Evolutionary conservation across 2,888 invertebrate genomes (phyloP), one percentile per base, ranked within the genome.

Genomic region (Diabrotica balteata): DNA sequence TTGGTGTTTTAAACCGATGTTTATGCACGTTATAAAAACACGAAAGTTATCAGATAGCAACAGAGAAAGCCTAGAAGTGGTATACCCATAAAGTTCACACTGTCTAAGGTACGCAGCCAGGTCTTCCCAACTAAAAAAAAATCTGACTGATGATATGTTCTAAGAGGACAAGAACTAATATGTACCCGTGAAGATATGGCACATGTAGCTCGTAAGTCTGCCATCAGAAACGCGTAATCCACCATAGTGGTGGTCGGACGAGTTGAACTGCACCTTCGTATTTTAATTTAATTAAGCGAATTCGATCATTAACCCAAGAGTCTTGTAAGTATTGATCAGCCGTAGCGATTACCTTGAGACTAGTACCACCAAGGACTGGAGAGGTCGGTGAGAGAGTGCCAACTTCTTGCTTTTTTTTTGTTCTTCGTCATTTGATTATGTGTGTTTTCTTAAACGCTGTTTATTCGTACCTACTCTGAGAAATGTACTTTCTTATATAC

Each of bases 241-340:
- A 63, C 72, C 68, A 69, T 67, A 71, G 73, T 72, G 75, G 75
- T 72, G 74, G 73, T 73, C 74, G 65, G 67, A 67, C 68, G 57
- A 51, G 42, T 51, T 32, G 58, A 58, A 71, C 75, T 77, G 77
- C 79, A 78, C 76, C 78, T 77, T 75, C 74, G 76, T 79, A 80
- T 81, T 81, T 83, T 81, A 79, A 81, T 83, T 83, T 83, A 84
- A 84, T 84, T 83, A 83, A 82, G 78, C 77, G 76, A 76, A 78
- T 78, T 79, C 79, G 79, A 80, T 83, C 83, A 81, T 82, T 82
- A 82, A 82, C 77, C 76, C 68, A 68, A 63, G 63, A 71, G 64
- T 77, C 74, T 77, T 77, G 75, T 75, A 68, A 72, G 80, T 80
- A 80, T 81, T 75, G 83, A 83, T 83, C 80, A 77, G 76, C 75